Conservation (phyloP, 2,113 vertebrate genomes). For the Balaeniceps rex region DNA sequence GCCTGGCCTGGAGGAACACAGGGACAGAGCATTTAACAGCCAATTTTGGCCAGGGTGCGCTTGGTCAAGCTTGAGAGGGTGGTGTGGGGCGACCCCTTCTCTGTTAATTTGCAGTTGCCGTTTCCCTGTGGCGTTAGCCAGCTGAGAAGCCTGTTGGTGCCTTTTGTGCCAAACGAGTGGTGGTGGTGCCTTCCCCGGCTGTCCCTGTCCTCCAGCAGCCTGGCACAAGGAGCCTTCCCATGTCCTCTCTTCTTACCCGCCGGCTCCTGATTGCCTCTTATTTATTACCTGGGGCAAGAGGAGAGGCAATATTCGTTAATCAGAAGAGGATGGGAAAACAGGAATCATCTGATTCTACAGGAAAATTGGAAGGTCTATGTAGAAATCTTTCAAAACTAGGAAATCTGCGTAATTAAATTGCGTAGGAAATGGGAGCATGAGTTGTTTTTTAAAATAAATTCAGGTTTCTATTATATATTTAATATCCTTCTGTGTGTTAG, state of each 20-base stretch:
- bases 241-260: not conserved
- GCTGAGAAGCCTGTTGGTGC: not conserved
- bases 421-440: not conserved
- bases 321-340: not conserved
- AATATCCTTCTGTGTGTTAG: constrained; percentile 14
- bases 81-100: not conserved
- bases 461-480: constrained; percentile 11
- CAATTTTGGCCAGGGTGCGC: not conserved
- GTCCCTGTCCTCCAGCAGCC: not conserved
- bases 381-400: not conserved
- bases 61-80: not conserved
- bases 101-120: not conserved
- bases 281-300: not conserved
- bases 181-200: not conserved
- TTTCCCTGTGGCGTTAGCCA: not conserved
- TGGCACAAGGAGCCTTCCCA: not conserved
- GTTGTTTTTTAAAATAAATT: constrained; percentile 24
- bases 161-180: not conserved
- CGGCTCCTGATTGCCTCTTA: not conserved
- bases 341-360: not conserved
- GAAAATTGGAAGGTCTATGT: not conserved
- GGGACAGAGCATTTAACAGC: not conserved
- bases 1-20: not conserved
- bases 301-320: not conserved
- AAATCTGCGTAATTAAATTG: constrained; percentile 27